These are phyloP conservation scores for Cheilosia variabilis DNA, from an alignment of 2,888 invertebrate species.

Conservation along the genomic window DNA sequence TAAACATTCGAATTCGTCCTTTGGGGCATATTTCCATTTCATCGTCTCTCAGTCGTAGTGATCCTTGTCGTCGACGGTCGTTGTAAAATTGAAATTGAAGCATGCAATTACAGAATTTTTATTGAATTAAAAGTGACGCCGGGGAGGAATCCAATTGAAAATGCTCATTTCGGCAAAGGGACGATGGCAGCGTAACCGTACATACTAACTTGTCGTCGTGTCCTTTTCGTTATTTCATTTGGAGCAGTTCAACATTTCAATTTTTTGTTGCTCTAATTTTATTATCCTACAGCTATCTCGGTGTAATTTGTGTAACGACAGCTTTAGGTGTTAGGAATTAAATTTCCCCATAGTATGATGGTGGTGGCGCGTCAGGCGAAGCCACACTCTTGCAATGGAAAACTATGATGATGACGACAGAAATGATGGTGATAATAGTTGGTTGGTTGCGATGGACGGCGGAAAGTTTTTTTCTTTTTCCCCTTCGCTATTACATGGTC, in stretches of 20 bases:
- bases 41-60: conserved; percentile 16
- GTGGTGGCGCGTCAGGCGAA: neutral
- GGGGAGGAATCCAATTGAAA: conserved; percentile 75
- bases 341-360: conserved; percentile 51
- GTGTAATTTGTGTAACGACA: conserved; percentile 74
- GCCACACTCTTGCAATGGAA: conserved; percentile 21
- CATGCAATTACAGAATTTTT: conserved; percentile 76
- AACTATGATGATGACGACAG: conserved; percentile 57
- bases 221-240: conserved; percentile 46
- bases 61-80: conserved; percentile 17
- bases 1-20: conserved; percentile 55
- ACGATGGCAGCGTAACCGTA: conserved; percentile 16
- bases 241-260: conserved; percentile 34
- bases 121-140: conserved; percentile 76
- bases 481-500: conserved; percentile 15
- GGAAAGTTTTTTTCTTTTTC: conserved; percentile 10
- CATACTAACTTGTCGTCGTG: neutral
- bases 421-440: conserved; percentile 23
- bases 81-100: conserved; percentile 73
- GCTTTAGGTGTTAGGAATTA: conserved; percentile 73
- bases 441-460: conserved; percentile 22
- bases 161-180: conserved; percentile 61
- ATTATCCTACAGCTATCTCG: conserved; percentile 62
- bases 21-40: conserved; percentile 64
- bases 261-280: conserved; percentile 68